phyloP scores from a whole-genome alignment of 2,797 vertebrate species.

The Mergus octosetaceus region DNA sequence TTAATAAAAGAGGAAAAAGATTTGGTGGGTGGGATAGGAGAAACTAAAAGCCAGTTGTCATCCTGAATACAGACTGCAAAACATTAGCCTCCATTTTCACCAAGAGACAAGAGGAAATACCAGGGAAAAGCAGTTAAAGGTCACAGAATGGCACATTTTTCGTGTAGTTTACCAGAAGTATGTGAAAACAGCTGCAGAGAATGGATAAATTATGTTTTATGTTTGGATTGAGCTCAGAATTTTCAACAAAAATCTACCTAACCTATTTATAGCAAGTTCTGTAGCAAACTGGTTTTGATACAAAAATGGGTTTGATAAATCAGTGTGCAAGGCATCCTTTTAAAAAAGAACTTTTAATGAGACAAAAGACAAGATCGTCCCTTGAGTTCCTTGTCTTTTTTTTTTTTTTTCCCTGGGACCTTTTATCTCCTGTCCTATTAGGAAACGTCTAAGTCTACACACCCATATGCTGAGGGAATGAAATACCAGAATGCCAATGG shows the following conservation, averaged over 20 bases:
- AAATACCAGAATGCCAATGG: not conserved
- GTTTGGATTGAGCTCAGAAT: conserved; percentile 43
- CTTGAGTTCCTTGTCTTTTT: not conserved
- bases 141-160: conserved; percentile 47
- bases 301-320: not conserved
- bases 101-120: conserved; percentile 51
- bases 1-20: not conserved
- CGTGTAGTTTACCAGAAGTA: conserved; percentile 15
- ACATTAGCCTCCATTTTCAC: conserved; percentile 32
- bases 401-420: not conserved
- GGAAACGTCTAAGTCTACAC: not conserved
- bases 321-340: not conserved
- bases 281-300: not conserved
- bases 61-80: conserved; percentile 4
- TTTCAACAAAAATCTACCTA: conserved; percentile 28
- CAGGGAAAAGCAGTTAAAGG: conserved; percentile 41
- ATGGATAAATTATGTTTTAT: conserved; percentile 40
- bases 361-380: not conserved
- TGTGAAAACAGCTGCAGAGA: conserved; percentile 33
- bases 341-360: not conserved
- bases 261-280: conserved; percentile 39
- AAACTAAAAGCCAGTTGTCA: not conserved
- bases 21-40: not conserved
- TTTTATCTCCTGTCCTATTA: not conserved
- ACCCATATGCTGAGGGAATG: not conserved